Base-by-base conservation (phyloP, 2,113 vertebrate genomes). In the Sphaerodactylus townsendi region DNA sequence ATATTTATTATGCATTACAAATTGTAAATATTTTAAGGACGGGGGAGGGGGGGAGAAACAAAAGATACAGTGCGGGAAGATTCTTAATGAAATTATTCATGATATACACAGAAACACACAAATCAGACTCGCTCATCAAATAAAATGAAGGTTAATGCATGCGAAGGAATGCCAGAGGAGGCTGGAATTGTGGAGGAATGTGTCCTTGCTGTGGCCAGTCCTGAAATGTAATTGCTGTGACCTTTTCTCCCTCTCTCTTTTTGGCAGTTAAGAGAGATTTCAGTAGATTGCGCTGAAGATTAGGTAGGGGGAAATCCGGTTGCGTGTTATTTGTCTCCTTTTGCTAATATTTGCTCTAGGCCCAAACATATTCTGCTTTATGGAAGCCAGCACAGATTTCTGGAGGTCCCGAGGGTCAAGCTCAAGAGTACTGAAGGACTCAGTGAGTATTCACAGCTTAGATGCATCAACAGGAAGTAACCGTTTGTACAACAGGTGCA, bases 71-170 rank as follows among this genome's bases (percentile, higher is more conserved):
- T 93, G 77, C 94, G 88, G 94, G 93, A 95, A 94, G 95, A 95
- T 92, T 92, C 95, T 93, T 96, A 95, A 96, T 93, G 92, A 96
- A 96, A 96, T 96, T 96, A 96, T 96, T 96, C 95, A 96, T 96
- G 94, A 95, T 94, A 94, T 93, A 96, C 92, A 93, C 94, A 94
- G 94, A 96, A 84, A 84, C 41, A 62, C 50, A 90, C 90, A 33
- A 59, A 93, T 91, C 90, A 39, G 59, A 93, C 88, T 92, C 93
- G 92, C 93, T 96, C 94, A 95, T 95, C 95, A 96, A 96, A 95
- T 94, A 95, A 93, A 79, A 94, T 93, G 95, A 97, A 96, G 96
- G 96, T 97, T 96, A 96, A 97, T 96, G 90, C 94, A 97, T 96
- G 94, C 94, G 0, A 88, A 90, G 91, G 87, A 94, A 95, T 94